Percentiles rank a stretch among this genome's conserved stretches.
Evolutionary conservation across 2,888 invertebrate species (phyloP).

Genomic region (Sarcophaga caerulescens): DNA sequence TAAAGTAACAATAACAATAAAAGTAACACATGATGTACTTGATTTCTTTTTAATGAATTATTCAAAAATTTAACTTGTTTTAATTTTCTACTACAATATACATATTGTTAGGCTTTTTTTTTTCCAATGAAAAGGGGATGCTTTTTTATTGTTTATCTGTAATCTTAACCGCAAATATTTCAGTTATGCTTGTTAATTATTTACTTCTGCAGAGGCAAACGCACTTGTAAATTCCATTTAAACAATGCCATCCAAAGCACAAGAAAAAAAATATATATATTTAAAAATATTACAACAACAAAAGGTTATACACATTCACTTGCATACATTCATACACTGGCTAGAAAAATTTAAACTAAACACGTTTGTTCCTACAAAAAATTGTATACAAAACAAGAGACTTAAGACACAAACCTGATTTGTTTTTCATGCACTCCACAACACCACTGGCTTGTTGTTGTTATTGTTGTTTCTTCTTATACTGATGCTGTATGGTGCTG

Average conservation of each 20-base stretch:
- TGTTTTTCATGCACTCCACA: constrained; percentile 46
- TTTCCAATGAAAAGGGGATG: background rate
- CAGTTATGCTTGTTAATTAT: constrained; percentile 47
- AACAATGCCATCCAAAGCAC: constrained; percentile 9
- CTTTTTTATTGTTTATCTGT: background rate
- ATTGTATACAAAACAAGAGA: constrained; percentile 67
- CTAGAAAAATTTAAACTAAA: constrained; percentile 23
- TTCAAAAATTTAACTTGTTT: background rate
- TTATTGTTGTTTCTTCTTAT: constrained; percentile 21
- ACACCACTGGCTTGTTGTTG: constrained; percentile 28
- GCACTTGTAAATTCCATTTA: constrained; percentile 58
- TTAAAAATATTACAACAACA: constrained; percentile 10
- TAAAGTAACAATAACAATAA: no score
- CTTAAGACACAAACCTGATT: constrained; percentile 71
- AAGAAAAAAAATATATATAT: background rate
- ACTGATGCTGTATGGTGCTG: constrained; percentile 17
- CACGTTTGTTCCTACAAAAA: constrained; percentile 51
- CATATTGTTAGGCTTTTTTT: background rate
- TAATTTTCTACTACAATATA: background rate
- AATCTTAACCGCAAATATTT: constrained; percentile 55
- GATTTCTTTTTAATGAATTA: no score
- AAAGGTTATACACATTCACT: background rate
- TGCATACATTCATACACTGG: constrained; percentile 19
- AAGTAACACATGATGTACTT: no score
- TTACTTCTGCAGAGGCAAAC: constrained; percentile 34